A percentile compares a stretch with the other conserved stretches of the same genome.
phyloP scores from a whole-genome alignment of 2,888 invertebrate genomes.

The Drosophila trichaetosa region DNA sequence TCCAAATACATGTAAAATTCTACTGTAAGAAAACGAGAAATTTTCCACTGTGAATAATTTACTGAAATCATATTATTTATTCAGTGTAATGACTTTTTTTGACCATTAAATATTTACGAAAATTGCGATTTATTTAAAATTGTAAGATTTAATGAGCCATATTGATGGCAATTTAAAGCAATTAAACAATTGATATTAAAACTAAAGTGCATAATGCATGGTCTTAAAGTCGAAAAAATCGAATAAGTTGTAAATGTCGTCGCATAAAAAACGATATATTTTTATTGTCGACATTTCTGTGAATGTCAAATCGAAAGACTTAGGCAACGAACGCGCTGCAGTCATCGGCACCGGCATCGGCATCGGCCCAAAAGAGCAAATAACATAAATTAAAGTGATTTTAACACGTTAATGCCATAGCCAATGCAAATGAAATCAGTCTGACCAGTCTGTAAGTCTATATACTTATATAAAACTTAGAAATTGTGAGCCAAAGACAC shows the following conservation, averaged over 20 bases:
- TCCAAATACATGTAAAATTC: neutral
- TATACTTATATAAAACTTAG: constrained; percentile 50
- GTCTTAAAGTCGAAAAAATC: constrained; percentile 40
- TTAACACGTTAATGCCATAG: constrained; percentile 40
- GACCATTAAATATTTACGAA: neutral
- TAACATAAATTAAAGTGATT: constrained; percentile 68
- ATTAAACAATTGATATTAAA: constrained; percentile 31
- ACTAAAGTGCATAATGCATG: constrained; percentile 19
- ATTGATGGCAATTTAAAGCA: constrained; percentile 9
- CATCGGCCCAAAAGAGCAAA: constrained; percentile 46
- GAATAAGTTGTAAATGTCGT: constrained; percentile 66
- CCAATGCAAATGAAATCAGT: constrained; percentile 66
- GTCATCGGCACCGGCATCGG: neutral
- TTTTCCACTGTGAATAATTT: neutral
- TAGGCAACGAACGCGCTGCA: constrained; percentile 45
- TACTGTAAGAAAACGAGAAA: neutral
- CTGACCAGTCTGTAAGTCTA: constrained; percentile 33
- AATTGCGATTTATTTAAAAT: neutral
- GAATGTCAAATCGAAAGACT: constrained; percentile 66
- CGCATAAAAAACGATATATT: constrained; percentile 45
- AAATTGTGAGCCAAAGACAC: constrained; percentile 39
- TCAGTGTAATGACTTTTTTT: neutral
- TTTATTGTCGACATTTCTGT: constrained; percentile 24
- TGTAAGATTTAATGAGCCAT: neutral
- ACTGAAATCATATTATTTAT: neutral